phyloP scores from a whole-genome alignment of 2,888 invertebrate genomes.

The Andrena camellia region DNA sequence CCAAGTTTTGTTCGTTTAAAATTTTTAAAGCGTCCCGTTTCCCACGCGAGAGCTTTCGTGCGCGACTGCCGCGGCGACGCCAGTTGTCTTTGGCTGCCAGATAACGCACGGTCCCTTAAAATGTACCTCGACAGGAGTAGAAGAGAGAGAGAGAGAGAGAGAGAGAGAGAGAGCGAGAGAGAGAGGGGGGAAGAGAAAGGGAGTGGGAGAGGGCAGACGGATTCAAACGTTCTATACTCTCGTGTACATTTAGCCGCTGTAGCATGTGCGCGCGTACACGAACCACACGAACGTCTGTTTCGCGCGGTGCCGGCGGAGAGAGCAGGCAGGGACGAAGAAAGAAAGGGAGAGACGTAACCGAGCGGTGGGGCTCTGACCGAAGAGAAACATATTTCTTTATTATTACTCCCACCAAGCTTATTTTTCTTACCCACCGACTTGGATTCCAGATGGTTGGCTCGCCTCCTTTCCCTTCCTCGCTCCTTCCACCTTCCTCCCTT shows the following conservation, averaged over 20 bases:
- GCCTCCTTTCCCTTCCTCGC: slow-evolving; percentile 25
- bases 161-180: slow-evolving; percentile 24
- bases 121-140: slow-evolving; percentile 35
- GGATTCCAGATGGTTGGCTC: slow-evolving; percentile 82
- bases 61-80: slow-evolving; percentile 31
- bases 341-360: slow-evolving; percentile 46
- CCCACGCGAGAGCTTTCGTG: background rate
- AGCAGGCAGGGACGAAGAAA: slow-evolving; percentile 24
- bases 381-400: slow-evolving; percentile 85
- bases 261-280: slow-evolving; percentile 4
- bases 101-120: slow-evolving; percentile 73
- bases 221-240: slow-evolving; percentile 24
- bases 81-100: slow-evolving; percentile 52
- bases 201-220: slow-evolving; percentile 32
- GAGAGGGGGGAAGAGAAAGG: slow-evolving; percentile 31
- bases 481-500: slow-evolving; percentile 1
- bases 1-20: slow-evolving; percentile 13
- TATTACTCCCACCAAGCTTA: slow-evolving; percentile 84
- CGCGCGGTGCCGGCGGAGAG: slow-evolving; percentile 28
- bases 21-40: slow-evolving; percentile 18
- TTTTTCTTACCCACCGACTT: slow-evolving; percentile 83
- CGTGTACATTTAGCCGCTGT: background rate
- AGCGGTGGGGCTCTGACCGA: slow-evolving; percentile 75
- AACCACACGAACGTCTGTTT: slow-evolving; percentile 34
- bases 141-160: slow-evolving; percentile 29